Evolutionary conservation across 2,113 vertebrate species (phyloP), one percentile per base, ranked within the genome.

Genomic region (Tamias sibiricus): DNA sequence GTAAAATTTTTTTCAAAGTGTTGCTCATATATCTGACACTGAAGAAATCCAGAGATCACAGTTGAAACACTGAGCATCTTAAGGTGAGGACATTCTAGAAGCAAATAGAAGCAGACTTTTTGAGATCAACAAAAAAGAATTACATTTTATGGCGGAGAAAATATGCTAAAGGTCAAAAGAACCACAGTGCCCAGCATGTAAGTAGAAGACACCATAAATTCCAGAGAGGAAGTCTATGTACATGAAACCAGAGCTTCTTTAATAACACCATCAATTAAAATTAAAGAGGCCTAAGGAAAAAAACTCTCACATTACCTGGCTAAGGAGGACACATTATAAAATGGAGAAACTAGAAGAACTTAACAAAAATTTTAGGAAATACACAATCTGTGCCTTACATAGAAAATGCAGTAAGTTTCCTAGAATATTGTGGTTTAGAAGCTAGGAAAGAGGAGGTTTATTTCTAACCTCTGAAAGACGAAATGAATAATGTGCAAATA

Each of bases 1-100:
- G 68, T 74, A 35, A 77, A 88, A 89, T 85, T 89, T 22, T 86
- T 77, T 87, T 72, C 26, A 90, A 96, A 49, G 52, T 10, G 35
- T 26, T 68, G 80, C 44, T 87, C 71, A 22, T 79, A 76, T 87
- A 96, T 95, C 90, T 86, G 81, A 77, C 87, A 94, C 32, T 52
- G 24, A 54, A 84, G 74, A 89, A 92, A 57, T 90, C 59, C 57
- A 95, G 16, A 86, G 81, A 76, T 54, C 37, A 92, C 28, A 95
- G 68, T 0, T 57, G 44, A 95, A 86, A 94, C 28, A 77, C 17
- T 62, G 6, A 90, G n/a, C 8, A 49, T 52, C 59, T 81, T 59
- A 74, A 0, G 17, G n/a, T 37, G 14, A 92, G 30, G 19, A 92
- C 76, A 6, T 75, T 92, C 64, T 64, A 54, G 42, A 92, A 92